Base-by-base conservation (phyloP, 1,140 invertebrate genomes). In the Drosophila ficusphila region DNA sequence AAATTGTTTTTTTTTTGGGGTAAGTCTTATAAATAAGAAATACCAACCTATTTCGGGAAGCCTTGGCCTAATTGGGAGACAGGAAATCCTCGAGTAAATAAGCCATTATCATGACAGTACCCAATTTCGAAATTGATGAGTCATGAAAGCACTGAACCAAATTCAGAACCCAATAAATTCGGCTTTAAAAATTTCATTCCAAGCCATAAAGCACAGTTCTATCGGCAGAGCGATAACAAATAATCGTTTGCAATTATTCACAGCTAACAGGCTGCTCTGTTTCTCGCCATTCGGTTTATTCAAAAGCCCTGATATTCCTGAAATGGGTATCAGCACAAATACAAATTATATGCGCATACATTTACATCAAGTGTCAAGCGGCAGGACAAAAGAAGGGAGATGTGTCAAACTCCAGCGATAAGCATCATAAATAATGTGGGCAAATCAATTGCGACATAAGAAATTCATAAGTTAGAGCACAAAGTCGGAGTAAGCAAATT, bases 391-490 rank as follows among this genome's bases (percentile, higher is more conserved):
- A 33, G 31, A 0, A 44, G 42, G 36, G 8, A 27, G 36, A 56
- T 69, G 53, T 54, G 71, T 64, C 79, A 48, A 57, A 25, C 51
- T 67, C 36, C 23, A 36, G 38, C 54, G 60, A 68, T 77, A 64
- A 51, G 60, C 31, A 68, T 77, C 78, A 82, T 81, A 82, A 82
- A 81, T 81, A 82, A 82, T 73, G 69, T 34, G 27, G 68, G 61
- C 61, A 74, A 77, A 82, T 82, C 78, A 64, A 73, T 73, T 52
- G 38, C 52, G 44, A 42, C 38, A 53, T 64, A 68, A 82, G 73
- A 82, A 82, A 82, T 82, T 82, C 74, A 77, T 77, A 82, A 77
- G 42, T 19, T 16, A 57, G 34, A 53, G 48, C 31, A 8, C 56
- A 27, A 31, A 57, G 29, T 36, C 57, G 31, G 4, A 65, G 44